Evolutionary conservation across 2,797 vertebrate genomes (phyloP).

Genomic region (Sebastes oblongus): DNA sequence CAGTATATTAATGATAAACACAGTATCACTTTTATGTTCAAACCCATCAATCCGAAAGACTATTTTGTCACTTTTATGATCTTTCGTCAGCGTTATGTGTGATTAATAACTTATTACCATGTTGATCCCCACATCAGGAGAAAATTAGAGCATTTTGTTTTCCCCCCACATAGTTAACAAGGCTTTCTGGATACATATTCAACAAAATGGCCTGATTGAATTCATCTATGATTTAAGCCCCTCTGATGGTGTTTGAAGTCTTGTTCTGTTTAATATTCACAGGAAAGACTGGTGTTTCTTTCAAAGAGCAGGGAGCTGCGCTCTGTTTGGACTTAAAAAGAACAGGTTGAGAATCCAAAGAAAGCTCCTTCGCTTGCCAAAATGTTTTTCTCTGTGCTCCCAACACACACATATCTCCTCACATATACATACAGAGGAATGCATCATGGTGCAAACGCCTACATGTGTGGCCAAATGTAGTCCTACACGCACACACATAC

Average conservation of each 20-base stretch:
- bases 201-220: conserved; percentile 75
- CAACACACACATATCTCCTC: neutral
- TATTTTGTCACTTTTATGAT: conserved; percentile 58
- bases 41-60: conserved; percentile 35
- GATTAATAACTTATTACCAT: conserved; percentile 73
- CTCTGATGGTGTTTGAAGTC: conserved; percentile 69
- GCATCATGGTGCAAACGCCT: neutral
- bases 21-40: conserved; percentile 25
- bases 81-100: conserved; percentile 42
- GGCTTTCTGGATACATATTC: conserved; percentile 67
- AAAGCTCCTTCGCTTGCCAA: conserved; percentile 41
- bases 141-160: conserved; percentile 70
- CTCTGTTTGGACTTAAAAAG: conserved; percentile 66
- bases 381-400: neutral
- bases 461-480: conserved; percentile 10
- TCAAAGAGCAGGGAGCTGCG: conserved; percentile 47
- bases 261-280: conserved; percentile 76
- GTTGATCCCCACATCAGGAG: conserved; percentile 62
- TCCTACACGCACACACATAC: neutral
- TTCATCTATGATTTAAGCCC: conserved; percentile 77
- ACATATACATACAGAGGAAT: conserved; percentile 14
- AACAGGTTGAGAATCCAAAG: conserved; percentile 45
- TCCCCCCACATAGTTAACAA: conserved; percentile 57
- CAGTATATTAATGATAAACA: conserved; percentile 24
- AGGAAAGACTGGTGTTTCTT: conserved; percentile 51